Conservation (phyloP, 2,113 vertebrate genomes). For the Calidris pygmaea region DNA sequence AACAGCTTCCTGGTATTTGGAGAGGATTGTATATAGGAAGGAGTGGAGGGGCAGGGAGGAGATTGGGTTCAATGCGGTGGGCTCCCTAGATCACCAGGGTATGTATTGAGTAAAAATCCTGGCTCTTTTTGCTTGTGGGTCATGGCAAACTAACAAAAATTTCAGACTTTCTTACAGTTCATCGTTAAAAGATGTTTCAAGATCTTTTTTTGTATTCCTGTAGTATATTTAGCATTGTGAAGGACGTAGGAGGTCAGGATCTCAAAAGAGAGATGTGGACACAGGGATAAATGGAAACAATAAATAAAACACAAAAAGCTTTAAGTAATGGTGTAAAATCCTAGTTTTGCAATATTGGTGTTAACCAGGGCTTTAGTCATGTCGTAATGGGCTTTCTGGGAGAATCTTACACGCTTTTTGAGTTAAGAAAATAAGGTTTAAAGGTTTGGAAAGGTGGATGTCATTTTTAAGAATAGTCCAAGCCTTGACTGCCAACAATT, state of each 20-base stretch:
- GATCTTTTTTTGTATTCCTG: background rate
- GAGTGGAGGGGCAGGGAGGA: background rate
- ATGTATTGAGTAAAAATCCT: background rate
- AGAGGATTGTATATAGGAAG: background rate
- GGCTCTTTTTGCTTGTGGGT: background rate
- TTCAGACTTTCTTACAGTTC: background rate
- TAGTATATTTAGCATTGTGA: background rate
- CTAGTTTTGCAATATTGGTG: background rate
- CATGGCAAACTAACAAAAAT: background rate
- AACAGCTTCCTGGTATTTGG: background rate
- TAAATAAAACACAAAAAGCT: background rate
- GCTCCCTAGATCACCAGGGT: background rate
- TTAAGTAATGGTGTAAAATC: background rate
- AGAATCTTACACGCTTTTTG: background rate
- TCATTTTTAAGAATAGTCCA: background rate
- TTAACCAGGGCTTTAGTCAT: background rate
- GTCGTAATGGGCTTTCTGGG: background rate
- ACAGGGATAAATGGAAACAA: background rate
- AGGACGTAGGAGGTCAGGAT: background rate
- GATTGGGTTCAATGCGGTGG: background rate
- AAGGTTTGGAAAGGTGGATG: background rate
- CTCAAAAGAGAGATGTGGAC: background rate
- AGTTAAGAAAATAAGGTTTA: background rate
- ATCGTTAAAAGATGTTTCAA: background rate
- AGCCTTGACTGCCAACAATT: background rate